Evolutionary conservation across 2,113 vertebrate genomes (phyloP).

Genomic region (Telmatochromis sp.): DNA sequence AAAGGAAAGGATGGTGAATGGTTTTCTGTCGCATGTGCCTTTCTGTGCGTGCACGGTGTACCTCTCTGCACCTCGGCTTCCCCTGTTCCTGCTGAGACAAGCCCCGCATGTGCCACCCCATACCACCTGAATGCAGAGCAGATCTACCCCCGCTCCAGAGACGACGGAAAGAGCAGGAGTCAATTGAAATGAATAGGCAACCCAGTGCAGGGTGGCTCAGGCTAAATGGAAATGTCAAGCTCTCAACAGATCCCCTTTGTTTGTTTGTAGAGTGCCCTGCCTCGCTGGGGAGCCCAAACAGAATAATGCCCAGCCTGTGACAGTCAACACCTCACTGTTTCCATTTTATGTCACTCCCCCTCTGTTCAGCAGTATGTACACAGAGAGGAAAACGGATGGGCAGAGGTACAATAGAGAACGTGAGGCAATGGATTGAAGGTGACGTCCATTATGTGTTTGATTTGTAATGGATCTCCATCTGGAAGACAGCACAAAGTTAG

Average conservation of each 20-base stretch:
- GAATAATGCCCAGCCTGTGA: slow-evolving; percentile 34
- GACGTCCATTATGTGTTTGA: background rate
- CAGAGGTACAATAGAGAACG: background rate
- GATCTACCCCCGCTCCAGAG: background rate
- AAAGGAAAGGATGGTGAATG: background rate
- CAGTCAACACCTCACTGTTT: slow-evolving; percentile 32
- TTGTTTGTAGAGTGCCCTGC: slow-evolving; percentile 33
- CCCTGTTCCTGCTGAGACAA: background rate
- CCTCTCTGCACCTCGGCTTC: background rate
- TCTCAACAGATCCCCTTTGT: slow-evolving; percentile 55
- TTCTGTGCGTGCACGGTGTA: background rate
- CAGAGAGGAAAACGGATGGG: background rate
- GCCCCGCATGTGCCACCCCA: background rate
- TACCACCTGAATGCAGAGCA: slow-evolving; percentile 11
- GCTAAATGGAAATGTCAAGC: slow-evolving; percentile 71
- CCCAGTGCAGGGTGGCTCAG: slow-evolving; percentile 11
- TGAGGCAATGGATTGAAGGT: background rate
- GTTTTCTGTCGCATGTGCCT: background rate
- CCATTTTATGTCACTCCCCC: slow-evolving; percentile 9
- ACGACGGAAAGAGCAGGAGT: slow-evolving; percentile 41
- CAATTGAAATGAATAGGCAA: slow-evolving; percentile 55
- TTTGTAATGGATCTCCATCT: background rate
- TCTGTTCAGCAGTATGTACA: background rate
- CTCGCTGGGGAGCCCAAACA: slow-evolving; percentile 28
- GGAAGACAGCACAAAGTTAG: background rate